phyloP scores from a whole-genome alignment of 2,797 vertebrate genomes.

The Silurus lanzhouensis region DNA sequence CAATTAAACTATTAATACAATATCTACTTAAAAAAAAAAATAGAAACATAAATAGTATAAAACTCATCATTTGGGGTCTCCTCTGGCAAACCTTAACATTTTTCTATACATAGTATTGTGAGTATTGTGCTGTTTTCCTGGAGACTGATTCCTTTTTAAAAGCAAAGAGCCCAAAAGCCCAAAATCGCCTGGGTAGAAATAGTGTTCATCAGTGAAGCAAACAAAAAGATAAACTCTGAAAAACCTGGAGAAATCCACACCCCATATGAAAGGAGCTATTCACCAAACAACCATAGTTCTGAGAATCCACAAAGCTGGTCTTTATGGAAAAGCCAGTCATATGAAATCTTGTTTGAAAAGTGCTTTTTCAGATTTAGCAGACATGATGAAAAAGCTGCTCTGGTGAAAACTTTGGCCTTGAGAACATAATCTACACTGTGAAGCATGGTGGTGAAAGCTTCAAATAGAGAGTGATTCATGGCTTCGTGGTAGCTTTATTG shows the following conservation, averaged over 20 bases:
- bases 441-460: conserved; percentile 1
- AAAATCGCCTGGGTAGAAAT: not conserved
- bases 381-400: not conserved
- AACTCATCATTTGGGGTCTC: not conserved
- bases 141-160: not conserved
- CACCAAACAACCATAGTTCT: not conserved
- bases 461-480: not conserved
- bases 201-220: not conserved
- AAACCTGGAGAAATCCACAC: not conserved
- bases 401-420: not conserved
- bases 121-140: not conserved
- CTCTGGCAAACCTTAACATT: not conserved
- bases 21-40: not conserved
- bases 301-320: not conserved
- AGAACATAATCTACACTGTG: not conserved
- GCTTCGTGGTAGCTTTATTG: not conserved
- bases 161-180: not conserved
- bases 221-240: not conserved
- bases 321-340: not conserved
- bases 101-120: not conserved
- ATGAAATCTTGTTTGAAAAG: not conserved
- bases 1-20: not conserved
- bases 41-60: not conserved
- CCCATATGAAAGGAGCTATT: not conserved
- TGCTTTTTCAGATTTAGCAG: not conserved